Base-by-base conservation (phyloP, 2,888 invertebrate genomes). In the Steinernema carpocapsae region DNA sequence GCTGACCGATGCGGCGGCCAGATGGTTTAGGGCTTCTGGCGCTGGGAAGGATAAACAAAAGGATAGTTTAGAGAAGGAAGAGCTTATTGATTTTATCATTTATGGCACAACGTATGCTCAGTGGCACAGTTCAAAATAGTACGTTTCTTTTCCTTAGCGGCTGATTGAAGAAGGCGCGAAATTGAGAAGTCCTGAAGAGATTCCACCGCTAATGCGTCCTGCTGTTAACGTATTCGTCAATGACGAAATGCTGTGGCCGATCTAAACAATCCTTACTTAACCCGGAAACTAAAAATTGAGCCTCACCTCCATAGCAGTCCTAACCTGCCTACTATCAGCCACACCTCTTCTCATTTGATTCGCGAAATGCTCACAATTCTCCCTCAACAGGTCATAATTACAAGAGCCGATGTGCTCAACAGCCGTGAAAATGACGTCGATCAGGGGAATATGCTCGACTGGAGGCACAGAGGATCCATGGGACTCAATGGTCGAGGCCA, bases 301-400 rank as follows among this genome's bases (percentile, higher is more conserved):
- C 48, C 56, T 32, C 26, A 64, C 64, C 17, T 26, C 17, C 64
- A 64, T 32, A 4, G 29, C 64, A 12, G 10, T 17, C 64, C 29
- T 29, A 4, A 64, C 64, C 32, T 64, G 64, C 10, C 64, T 14
- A 17, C 64, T 64, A 14, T 64, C 26, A 3, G 64, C 29, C 29
- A 64, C 64, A n/a, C 64, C 64, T 32, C 32, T 29, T 32, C 29
- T 64, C 32, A 64, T 29, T 17, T 64, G 12, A 29, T 29, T 64
- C 64, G 32, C 64, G 32, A 64, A 64, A 29, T 29, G 32, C 64
- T 64, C 64, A 32, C 64, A 64, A 26, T 64, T 64, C 32, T 64
- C 64, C 12, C 17, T 14, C 2, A 64, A 12, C 10, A 64, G 64
- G 32, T 64, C 64, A 29, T 64, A 64, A 32, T 64, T 64, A n/a